These are phyloP conservation scores for Genyomyrus donnyi DNA, from an alignment of 2,113 vertebrate species.

Conservation along the genomic window DNA sequence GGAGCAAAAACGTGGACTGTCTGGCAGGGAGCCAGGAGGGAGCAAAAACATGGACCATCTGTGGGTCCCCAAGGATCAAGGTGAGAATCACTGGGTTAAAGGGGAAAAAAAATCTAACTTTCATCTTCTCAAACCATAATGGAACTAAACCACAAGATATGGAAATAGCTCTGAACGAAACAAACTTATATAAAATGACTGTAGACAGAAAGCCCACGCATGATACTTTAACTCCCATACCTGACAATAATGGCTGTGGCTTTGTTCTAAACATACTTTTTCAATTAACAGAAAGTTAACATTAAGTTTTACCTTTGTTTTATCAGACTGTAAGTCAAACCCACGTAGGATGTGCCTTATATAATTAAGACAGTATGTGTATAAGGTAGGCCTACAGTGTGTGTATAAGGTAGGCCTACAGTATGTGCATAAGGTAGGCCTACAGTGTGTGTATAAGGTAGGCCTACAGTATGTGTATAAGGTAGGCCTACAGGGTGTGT, in stretches of 20 bases:
- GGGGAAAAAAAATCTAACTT: not conserved
- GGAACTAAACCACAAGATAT: not conserved
- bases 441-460: no score
- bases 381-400: not conserved
- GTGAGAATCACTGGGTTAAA: not conserved
- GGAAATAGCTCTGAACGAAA: not conserved
- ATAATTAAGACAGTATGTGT: not conserved
- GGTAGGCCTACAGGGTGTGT: not conserved
- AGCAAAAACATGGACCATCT: not conserved
- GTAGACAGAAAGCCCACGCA: not conserved
- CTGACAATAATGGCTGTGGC: not conserved
- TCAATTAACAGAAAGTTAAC: not conserved
- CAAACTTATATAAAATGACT: not conserved
- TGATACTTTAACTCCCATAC: not conserved
- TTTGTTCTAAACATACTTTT: not conserved
- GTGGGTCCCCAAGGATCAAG: not conserved
- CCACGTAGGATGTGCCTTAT: not conserved
- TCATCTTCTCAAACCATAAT: not conserved
- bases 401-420: not conserved
- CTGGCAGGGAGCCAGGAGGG: no score
- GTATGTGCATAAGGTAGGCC: not conserved
- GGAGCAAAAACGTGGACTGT: not conserved
- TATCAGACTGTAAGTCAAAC: not conserved
- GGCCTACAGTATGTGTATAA: not conserved
- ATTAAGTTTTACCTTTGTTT: not conserved